Percentiles rank a stretch among this genome's conserved stretches.
phyloP scores from a whole-genome alignment of 2,797 vertebrate species.

The Hippopotamyrus pictus region DNA sequence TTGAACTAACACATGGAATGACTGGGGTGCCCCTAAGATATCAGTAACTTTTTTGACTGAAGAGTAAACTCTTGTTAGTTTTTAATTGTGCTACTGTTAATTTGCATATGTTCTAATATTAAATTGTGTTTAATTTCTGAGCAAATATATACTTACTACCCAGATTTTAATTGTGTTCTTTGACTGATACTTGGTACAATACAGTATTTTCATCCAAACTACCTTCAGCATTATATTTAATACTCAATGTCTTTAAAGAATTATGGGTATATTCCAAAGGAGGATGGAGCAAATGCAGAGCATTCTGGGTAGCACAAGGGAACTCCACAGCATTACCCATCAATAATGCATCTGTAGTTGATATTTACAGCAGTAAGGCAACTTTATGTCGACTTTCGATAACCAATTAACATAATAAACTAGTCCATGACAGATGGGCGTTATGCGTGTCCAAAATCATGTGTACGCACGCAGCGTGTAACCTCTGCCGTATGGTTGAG shows the following conservation, averaged over 20 bases:
- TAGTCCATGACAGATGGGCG: neutral
- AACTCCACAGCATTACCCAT: neutral
- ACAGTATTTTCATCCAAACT: neutral
- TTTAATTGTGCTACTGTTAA: neutral
- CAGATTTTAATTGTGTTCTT: neutral
- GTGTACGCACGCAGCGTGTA: neutral
- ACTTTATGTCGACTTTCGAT: too few species aligned
- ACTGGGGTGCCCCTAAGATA: neutral
- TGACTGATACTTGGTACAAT: neutral
- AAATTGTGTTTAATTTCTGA: neutral
- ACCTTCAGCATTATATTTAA: neutral
- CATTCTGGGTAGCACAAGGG: neutral
- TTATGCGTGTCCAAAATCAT: neutral
- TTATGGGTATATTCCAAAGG: neutral
- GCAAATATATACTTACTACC: neutral
- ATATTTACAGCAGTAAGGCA: neutral
- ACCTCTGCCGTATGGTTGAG: neutral
- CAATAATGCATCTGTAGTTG: neutral
- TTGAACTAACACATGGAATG: neutral
- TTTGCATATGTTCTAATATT: neutral
- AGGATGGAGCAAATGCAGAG: neutral
- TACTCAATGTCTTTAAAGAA: neutral
- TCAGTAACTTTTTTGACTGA: neutral
- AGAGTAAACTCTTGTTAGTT: neutral
- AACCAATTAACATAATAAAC: neutral